Conservation (phyloP, 1,140 invertebrate species). For the Drosophila guanche region DNA sequence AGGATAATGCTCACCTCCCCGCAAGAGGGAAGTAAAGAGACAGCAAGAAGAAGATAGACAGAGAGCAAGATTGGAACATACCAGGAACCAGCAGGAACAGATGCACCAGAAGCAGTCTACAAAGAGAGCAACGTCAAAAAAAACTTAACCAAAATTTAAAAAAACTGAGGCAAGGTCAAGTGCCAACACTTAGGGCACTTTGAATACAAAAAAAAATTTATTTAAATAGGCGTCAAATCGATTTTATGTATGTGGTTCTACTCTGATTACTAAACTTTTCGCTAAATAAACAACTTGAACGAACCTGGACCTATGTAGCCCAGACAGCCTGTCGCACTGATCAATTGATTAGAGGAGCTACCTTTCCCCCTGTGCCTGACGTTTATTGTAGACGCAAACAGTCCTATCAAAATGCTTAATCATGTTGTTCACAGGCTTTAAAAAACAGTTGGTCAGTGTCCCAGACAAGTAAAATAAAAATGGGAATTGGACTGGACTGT, state of each 20-base stretch:
- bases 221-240: no score
- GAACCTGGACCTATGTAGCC: conserved; percentile 1
- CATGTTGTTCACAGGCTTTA: conserved; percentile 14
- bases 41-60: conserved; percentile 14
- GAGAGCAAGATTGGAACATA: background rate
- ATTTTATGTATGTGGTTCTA: no score
- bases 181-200: background rate
- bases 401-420: conserved; percentile 3
- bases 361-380: background rate
- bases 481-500: conserved; percentile 5
- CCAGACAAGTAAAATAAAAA: conserved; percentile 16
- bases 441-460: conserved; percentile 24
- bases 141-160: no score
- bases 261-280: no score
- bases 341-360: conserved; percentile 17
- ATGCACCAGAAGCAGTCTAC: no score
- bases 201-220: no score
- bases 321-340: conserved; percentile 16
- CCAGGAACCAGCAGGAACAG: conserved; percentile 4
- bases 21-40: conserved; percentile 21
- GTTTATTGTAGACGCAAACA: background rate
- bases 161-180: conserved; percentile 9
- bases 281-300: no score
- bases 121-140: no score
- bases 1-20: conserved; percentile 50